Conservation (phyloP, 2,888 invertebrate genomes). For the Bombyx huttoni region DNA sequence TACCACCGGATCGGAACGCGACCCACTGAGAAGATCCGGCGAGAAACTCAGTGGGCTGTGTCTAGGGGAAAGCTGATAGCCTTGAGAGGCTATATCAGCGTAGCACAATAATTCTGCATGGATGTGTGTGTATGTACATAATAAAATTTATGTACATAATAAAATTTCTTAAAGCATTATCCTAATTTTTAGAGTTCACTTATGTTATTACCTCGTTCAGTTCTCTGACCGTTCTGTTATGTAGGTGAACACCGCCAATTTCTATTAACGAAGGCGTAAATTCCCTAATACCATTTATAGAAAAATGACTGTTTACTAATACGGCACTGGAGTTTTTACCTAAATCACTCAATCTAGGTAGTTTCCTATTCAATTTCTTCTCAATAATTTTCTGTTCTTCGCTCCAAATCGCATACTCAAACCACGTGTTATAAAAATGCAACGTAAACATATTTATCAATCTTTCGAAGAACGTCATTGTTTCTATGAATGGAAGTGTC, state of each 20-base stretch:
- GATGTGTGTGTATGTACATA: too few relatives aligned
- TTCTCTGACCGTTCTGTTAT: constrained; percentile 18
- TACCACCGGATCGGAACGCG: too few relatives aligned
- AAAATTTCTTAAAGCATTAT: too few relatives aligned
- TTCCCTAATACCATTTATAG: constrained; percentile 45
- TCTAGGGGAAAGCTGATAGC: too few relatives aligned
- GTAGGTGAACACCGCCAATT: constrained; percentile 66
- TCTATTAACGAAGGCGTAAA: constrained; percentile 57
- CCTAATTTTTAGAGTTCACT: too few relatives aligned
- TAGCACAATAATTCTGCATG: too few relatives aligned
- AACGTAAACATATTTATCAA: constrained; percentile 45
- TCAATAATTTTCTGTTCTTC: constrained; percentile 34
- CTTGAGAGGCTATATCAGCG: too few relatives aligned
- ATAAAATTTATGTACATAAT: too few relatives aligned
- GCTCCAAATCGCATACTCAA: constrained; percentile 21
- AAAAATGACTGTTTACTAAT: constrained; percentile 57
- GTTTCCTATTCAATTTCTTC: constrained; percentile 27
- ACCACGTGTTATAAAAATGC: constrained; percentile 21
- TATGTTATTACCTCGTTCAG: constrained; percentile 19
- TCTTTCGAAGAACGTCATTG: constrained; percentile 49
- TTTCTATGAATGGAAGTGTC: constrained; percentile 24
- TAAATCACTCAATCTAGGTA: constrained; percentile 41
- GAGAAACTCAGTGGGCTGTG: too few relatives aligned
- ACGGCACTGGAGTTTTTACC: constrained; percentile 52
- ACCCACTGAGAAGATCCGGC: too few relatives aligned